Evolutionary conservation across 2,888 invertebrate genomes (phyloP).

Genomic region (Troilus luridus): DNA sequence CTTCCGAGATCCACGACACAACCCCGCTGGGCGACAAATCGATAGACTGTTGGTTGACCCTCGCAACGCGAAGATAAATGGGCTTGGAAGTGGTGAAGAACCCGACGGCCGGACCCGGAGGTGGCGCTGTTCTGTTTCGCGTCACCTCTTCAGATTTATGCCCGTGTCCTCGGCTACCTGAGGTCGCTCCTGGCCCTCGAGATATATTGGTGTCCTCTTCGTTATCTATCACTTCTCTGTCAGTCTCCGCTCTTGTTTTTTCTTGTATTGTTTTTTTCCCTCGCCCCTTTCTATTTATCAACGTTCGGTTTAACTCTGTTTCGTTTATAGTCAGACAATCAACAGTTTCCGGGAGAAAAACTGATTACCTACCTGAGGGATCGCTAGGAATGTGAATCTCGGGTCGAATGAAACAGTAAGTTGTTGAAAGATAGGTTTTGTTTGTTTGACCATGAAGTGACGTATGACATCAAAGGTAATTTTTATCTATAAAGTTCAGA

Average conservation of each 20-base stretch:
- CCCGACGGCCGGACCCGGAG: not conserved
- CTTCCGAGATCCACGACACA: not conserved
- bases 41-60: not conserved
- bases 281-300: not conserved
- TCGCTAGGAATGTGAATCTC: not conserved
- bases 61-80: not conserved
- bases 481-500: not conserved
- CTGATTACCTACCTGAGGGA: not conserved
- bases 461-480: not conserved
- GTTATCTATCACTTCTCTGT: slow-evolving; percentile 23
- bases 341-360: not conserved
- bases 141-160: slow-evolving; percentile 46
- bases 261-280: not conserved
- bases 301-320: not conserved
- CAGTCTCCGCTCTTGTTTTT: not conserved
- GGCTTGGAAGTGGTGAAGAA: slow-evolving; percentile 4
- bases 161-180: slow-evolving; percentile 23
- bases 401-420: too few relatives aligned
- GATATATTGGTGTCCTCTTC: slow-evolving; percentile 22
- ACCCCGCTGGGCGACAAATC: not conserved
- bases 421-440: too few relatives aligned
- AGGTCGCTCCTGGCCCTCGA: not conserved
- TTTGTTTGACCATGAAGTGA: not conserved
- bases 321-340: not conserved
- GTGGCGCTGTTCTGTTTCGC: slow-evolving; percentile 23